Percentiles rank a stretch among this genome's conserved stretches.
Conservation (phyloP, 2,113 vertebrate genomes). For the Noturus placidus region DNA sequence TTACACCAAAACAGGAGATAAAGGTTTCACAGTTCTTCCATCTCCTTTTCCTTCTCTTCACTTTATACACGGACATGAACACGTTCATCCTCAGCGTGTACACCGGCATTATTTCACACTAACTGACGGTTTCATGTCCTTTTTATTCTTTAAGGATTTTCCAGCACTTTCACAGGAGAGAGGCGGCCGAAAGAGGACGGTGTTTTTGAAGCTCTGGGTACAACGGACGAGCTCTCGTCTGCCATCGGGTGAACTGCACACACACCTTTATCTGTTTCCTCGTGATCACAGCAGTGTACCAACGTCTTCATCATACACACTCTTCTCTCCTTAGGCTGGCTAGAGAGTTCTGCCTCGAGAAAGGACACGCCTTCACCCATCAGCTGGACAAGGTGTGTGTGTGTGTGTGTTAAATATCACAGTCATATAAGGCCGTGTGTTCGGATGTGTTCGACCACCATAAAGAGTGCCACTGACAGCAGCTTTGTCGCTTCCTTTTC, state of each 20-base stretch:
- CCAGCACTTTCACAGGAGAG: slow-evolving; percentile 94
- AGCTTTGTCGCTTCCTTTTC: slow-evolving; percentile 26
- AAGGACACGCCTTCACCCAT: slow-evolving; percentile 78
- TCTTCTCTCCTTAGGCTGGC: slow-evolving; percentile 75
- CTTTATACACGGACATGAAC: neutral
- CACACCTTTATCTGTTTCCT: neutral
- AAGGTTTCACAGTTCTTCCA: slow-evolving; percentile 71
- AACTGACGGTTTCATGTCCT: neutral
- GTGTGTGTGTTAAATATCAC: neutral
- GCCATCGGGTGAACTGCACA: slow-evolving; percentile 81
- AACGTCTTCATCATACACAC: neutral
- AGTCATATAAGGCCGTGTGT: neutral
- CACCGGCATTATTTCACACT: neutral
- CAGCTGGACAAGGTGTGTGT: slow-evolving; percentile 86
- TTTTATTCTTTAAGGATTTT: slow-evolving; percentile 78
- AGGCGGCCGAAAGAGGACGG: slow-evolving; percentile 84
- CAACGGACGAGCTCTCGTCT: slow-evolving; percentile 89
- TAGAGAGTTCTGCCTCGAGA: slow-evolving; percentile 82
- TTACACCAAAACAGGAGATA: slow-evolving; percentile 94
- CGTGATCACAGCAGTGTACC: neutral
- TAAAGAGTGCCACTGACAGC: too few relatives aligned
- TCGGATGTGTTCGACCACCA: neutral
- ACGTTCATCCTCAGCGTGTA: neutral
- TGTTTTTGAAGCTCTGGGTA: slow-evolving; percentile 88
- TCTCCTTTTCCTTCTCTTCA: neutral